These are phyloP conservation scores for Himalopsyche japonica DNA, from an alignment of 2,888 invertebrate genomes.

Conservation along the genomic window DNA sequence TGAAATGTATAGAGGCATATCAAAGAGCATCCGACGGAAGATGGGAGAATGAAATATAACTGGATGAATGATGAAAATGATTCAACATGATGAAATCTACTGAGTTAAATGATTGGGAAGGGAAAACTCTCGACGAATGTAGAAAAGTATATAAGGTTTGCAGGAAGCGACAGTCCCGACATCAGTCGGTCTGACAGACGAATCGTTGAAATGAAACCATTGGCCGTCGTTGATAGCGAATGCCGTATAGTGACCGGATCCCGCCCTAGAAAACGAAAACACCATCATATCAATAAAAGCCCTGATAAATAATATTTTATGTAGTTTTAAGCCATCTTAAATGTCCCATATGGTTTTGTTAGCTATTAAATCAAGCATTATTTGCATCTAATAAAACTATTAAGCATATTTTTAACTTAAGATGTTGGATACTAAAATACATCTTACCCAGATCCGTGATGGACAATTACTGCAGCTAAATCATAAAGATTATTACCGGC, in stretches of 20 bases:
- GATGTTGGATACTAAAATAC: background rate
- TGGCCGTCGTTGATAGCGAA: conserved; percentile 78
- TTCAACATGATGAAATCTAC: background rate
- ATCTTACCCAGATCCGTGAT: conserved; percentile 76
- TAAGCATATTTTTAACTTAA: background rate
- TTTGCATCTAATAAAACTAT: too few relatives aligned
- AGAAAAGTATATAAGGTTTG: conserved; percentile 85
- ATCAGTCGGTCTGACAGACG: conserved; percentile 73
- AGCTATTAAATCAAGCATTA: too few relatives aligned
- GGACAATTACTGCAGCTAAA: conserved; percentile 79
- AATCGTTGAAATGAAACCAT: conserved; percentile 88
- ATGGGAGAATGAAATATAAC: background rate
- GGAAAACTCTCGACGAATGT: conserved; percentile 70
- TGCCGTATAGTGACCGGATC: conserved; percentile 84
- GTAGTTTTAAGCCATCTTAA: too few relatives aligned
- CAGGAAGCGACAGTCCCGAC: conserved; percentile 71
- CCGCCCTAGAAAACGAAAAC: conserved; percentile 61
- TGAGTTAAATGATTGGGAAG: conserved; percentile 44
- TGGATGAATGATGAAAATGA: background rate
- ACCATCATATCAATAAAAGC: background rate
- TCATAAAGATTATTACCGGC: conserved; percentile 72
- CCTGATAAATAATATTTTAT: background rate
- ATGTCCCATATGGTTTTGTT: too few relatives aligned
- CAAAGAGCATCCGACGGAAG: background rate
- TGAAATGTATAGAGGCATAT: background rate